Base-by-base conservation (phyloP, 2,888 invertebrate species). In the Hypercompe scribonia region DNA sequence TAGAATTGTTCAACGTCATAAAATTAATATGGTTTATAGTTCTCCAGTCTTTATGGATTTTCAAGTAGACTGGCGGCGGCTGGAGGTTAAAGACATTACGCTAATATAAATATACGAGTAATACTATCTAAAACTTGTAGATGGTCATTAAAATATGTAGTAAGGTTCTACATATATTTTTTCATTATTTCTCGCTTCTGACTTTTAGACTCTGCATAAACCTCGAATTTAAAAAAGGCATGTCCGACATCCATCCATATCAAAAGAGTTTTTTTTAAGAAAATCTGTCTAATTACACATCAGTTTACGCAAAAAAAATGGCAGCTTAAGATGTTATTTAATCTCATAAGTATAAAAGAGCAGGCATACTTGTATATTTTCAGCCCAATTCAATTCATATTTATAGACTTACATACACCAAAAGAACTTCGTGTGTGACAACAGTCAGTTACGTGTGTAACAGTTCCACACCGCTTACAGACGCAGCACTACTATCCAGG, bases 1-100 rank as follows among this genome's bases (percentile, higher is more conserved):
- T 73, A 75, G 70, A 78, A 77, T 81, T 75, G 76, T 78, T 77
- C n/a, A 79, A 79, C 77, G 73, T 75, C 79, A 78, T 76, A 81
- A 77, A 74, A 61, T 61, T 78, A 58, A 58, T 68, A 76, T 71
- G 72, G 46, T 78, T 77, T 77, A 74, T 83, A 42, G 68, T 68
- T 77, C 73, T 71, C 75, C 76, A 71, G 74, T n/a, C 50, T 80
- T 72, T 76, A 81, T 76, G 66, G 65, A 46, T 66, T 64, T 69
- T 66, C 61, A 61, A 75, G 61, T 64, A 68, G 71, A 70, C 63
- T 24, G 31, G 36, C 31, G 36, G 13, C 24, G 68, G 24, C 36
- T 64, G 33, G 61, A 66, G 70, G 66, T 71, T 71, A 65, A 31
- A 63, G 61, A 24, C 39, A 34, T 68, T 58, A 21, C 18, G 18